Percentiles rank a stretch among this genome's conserved stretches.
phyloP scores from a whole-genome alignment of 2,797 vertebrate species.

The Podarcis lilfordi region DNA sequence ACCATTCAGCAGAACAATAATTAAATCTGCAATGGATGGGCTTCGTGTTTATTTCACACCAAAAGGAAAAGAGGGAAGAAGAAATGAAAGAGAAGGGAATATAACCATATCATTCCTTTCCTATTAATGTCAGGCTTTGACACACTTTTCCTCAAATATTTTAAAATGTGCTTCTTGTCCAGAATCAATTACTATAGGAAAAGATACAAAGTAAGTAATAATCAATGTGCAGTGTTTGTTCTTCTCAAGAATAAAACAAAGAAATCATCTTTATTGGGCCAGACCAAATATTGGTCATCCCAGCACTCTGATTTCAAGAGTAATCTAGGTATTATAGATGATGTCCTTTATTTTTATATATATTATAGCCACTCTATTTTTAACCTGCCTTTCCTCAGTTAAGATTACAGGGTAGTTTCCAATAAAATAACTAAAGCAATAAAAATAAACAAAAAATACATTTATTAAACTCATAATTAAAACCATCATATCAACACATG shows the following conservation, averaged over 20 bases:
- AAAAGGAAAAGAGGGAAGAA: slow-evolving; percentile 41
- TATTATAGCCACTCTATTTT: too few species aligned
- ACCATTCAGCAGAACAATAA: slow-evolving; percentile 65
- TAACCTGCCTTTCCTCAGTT: too few species aligned
- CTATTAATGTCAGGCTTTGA: slow-evolving; percentile 58
- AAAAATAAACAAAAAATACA: too few species aligned
- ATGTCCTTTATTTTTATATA: too few species aligned
- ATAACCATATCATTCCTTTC: slow-evolving; percentile 48
- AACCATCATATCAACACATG: too few species aligned
- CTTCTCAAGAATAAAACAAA: background rate
- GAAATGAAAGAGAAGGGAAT: background rate
- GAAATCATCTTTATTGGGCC: background rate
- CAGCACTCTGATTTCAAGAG: background rate
- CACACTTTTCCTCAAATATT: slow-evolving; percentile 37
- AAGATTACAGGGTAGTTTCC: too few species aligned
- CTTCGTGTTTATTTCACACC: slow-evolving; percentile 66
- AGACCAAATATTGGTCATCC: background rate
- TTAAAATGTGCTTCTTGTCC: slow-evolving; percentile 44
- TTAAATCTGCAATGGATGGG: slow-evolving; percentile 65
- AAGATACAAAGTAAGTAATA: background rate
- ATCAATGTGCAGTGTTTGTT: background rate
- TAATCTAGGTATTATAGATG: background rate
- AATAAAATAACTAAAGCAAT: too few species aligned
- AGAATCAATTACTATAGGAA: slow-evolving; percentile 31
- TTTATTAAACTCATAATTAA: too few species aligned